phyloP scores from a whole-genome alignment of 2,797 vertebrate genomes.

The Botia kubotai region DNA sequence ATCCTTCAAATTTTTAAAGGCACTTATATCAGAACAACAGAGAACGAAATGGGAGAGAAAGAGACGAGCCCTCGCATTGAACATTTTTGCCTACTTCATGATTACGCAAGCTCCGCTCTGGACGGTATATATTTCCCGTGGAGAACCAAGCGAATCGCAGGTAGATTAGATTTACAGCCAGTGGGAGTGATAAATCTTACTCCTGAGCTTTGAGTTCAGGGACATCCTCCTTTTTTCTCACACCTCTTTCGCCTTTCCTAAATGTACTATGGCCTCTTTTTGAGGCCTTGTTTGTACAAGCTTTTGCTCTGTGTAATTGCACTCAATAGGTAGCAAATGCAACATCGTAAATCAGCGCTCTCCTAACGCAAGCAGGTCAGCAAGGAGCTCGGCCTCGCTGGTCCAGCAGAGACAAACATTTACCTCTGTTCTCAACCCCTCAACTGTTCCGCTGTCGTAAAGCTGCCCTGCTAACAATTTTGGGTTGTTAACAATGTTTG shows the following conservation, averaged over 20 bases:
- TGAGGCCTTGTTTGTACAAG: slow-evolving; percentile 67
- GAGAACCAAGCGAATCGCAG: slow-evolving; percentile 45
- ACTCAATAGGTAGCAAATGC: slow-evolving; percentile 74
- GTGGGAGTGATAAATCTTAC: slow-evolving; percentile 65
- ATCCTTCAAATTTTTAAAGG: slow-evolving; percentile 15
- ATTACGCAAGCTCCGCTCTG: slow-evolving; percentile 51
- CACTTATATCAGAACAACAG: slow-evolving; percentile 19
- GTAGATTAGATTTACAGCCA: slow-evolving; percentile 62
- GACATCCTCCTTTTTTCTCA: slow-evolving; percentile 46
- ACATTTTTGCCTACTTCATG: slow-evolving; percentile 19
- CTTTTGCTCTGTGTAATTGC: slow-evolving; percentile 69
- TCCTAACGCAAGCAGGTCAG: slow-evolving; percentile 56
- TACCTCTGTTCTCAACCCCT: slow-evolving; percentile 68
- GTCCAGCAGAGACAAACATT: slow-evolving; percentile 70
- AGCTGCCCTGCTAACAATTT: slow-evolving; percentile 45
- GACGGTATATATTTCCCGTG: slow-evolving; percentile 56
- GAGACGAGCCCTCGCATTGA: not conserved
- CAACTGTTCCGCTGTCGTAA: slow-evolving; percentile 61
- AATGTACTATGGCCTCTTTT: slow-evolving; percentile 65
- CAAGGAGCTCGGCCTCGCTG: slow-evolving; percentile 64
- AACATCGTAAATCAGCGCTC: slow-evolving; percentile 76
- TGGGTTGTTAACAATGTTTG: too few relatives aligned
- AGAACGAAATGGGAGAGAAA: not conserved
- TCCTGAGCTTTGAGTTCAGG: slow-evolving; percentile 36
- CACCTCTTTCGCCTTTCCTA: slow-evolving; percentile 30